phyloP scores from a whole-genome alignment of 2,797 vertebrate species.

The Chanos chanos region DNA sequence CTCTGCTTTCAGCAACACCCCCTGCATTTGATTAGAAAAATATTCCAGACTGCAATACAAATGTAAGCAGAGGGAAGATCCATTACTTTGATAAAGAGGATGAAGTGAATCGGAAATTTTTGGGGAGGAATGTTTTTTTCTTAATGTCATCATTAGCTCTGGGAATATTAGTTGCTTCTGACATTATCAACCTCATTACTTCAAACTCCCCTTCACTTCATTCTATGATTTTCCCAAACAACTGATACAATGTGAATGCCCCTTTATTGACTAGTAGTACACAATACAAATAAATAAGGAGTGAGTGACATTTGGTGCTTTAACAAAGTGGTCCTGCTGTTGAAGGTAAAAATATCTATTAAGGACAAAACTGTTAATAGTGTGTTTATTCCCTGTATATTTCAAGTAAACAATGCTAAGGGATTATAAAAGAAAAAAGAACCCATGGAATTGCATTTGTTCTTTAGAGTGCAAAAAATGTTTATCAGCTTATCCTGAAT shows the following conservation, averaged over 20 bases:
- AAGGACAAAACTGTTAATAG: not conserved
- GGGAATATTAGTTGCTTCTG: constrained; percentile 2
- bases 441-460: constrained; percentile 22
- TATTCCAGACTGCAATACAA: constrained; percentile 9
- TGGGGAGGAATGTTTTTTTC: not conserved
- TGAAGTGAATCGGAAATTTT: constrained; percentile 20
- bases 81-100: constrained; percentile 26
- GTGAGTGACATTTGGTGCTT: not conserved
- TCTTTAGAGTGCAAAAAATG: constrained; percentile 13
- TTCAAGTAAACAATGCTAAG: not conserved
- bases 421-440: not conserved
- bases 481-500: constrained; percentile 1
- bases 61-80: constrained; percentile 15
- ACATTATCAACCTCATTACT: not conserved
- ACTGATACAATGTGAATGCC: no score
- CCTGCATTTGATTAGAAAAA: constrained; percentile 1
- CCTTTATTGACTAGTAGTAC: no score
- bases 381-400: constrained; percentile 1
- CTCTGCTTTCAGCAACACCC: constrained; percentile 8
- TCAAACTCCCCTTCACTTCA: not conserved
- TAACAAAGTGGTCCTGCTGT: not conserved
- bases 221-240: not conserved
- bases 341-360: not conserved
- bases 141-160: constrained; percentile 11
- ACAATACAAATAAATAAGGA: no score